Percentiles rank a stretch among this genome's conserved stretches.
Evolutionary conservation across 2,888 invertebrate genomes (phyloP).

Genomic region (Raillietiella orientalis): DNA sequence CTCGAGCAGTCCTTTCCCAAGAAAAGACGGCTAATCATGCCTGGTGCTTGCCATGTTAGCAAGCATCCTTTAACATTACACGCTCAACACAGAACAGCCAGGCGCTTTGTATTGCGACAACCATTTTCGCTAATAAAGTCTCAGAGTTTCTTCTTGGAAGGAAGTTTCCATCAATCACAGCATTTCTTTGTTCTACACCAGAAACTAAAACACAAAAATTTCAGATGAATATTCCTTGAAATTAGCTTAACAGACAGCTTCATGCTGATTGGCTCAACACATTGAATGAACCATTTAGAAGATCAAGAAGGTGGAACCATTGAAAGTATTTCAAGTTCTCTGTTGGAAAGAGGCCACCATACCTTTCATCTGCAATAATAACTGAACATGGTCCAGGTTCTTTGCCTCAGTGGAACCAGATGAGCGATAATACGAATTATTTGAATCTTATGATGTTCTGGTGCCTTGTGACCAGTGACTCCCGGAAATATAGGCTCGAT

Average conservation of each 20-base stretch:
- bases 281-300: conserved; percentile 26
- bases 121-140: conserved; percentile 68
- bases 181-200: conserved; percentile 80
- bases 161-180: conserved; percentile 64
- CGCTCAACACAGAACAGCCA: conserved; percentile 68
- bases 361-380: too few relatives aligned
- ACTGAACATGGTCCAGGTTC: too few relatives aligned
- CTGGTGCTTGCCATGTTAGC: conserved; percentile 11
- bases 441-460: too few relatives aligned
- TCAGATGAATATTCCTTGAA: conserved; percentile 33
- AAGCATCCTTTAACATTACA: conserved; percentile 37
- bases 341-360: too few relatives aligned
- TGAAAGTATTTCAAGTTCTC: conserved; percentile 6
- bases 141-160: conserved; percentile 70
- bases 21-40: background rate
- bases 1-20: too few relatives aligned
- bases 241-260: conserved; percentile 51
- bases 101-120: conserved; percentile 90
- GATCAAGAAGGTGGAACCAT: conserved; percentile 6
- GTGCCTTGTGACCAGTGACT: too few relatives aligned
- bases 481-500: too few relatives aligned
- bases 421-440: too few relatives aligned
- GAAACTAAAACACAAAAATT: conserved; percentile 77
- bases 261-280: conserved; percentile 47
- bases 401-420: conserved; percentile 1